phyloP scores from a whole-genome alignment of 2,797 vertebrate species.

The Sebastiscus tertius region DNA sequence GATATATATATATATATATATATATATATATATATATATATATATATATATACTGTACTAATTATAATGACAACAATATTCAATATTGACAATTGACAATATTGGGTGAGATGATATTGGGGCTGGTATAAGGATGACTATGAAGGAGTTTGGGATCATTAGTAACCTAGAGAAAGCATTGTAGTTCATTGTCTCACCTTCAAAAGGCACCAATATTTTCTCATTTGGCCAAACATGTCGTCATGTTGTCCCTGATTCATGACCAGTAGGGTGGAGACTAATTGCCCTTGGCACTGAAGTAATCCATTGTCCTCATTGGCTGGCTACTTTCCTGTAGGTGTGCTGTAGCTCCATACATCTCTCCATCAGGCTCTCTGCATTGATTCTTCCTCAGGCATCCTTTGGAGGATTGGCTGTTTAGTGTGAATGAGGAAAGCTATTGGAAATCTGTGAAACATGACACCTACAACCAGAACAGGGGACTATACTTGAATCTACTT shows the following conservation, averaged over 20 bases:
- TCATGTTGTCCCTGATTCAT: background rate
- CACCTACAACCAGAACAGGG: background rate
- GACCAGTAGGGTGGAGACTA: constrained; percentile 53
- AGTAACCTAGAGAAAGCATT: background rate
- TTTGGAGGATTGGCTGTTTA: background rate
- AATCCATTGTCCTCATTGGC: constrained; percentile 34
- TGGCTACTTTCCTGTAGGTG: background rate
- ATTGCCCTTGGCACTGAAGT: background rate
- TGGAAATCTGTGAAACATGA: constrained; percentile 31
- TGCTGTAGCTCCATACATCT: background rate
- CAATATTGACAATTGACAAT: too few species aligned
- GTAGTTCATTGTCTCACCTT: background rate
- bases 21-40: too few species aligned
- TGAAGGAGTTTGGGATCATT: too few species aligned
- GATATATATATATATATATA: too few species aligned
- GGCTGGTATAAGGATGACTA: background rate
- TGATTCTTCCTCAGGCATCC: background rate
- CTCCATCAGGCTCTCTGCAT: background rate
- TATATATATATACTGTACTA: too few species aligned
- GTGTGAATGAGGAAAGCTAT: background rate
- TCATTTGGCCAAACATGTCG: background rate
- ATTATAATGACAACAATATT: too few species aligned
- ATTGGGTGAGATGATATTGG: too few species aligned
- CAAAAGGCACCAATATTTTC: background rate
- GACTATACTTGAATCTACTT: background rate